These are phyloP conservation scores for Tetranychus piercei DNA, from an alignment of 2,888 invertebrate species.

Conservation along the genomic window DNA sequence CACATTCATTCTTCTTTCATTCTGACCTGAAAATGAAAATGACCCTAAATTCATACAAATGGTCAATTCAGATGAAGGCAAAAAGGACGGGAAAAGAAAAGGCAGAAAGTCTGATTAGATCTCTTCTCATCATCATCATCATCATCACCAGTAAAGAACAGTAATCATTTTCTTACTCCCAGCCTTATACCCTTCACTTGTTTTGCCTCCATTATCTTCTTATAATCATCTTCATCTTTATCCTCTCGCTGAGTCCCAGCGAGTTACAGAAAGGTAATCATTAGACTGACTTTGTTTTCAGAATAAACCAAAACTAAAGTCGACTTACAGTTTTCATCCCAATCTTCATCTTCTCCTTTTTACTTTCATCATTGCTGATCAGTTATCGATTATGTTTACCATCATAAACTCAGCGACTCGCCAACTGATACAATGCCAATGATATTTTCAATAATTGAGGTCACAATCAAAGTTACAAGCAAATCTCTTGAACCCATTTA, in stretches of 20 bases:
- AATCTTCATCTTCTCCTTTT: too few species aligned
- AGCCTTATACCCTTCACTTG: not conserved
- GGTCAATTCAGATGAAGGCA: too few species aligned
- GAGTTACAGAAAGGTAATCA: not conserved
- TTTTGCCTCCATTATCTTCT: not conserved
- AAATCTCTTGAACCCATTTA: slow-evolving; percentile 1
- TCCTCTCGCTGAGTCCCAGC: not conserved
- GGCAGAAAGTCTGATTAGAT: not conserved
- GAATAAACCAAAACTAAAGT: too few species aligned
- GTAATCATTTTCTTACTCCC: not conserved
- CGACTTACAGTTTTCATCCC: too few species aligned
- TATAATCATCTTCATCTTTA: not conserved
- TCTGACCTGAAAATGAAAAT: too few species aligned
- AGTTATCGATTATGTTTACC: not conserved
- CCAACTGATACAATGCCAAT: not conserved
- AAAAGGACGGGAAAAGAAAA: not conserved
- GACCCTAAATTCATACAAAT: too few species aligned
- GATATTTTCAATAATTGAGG: not conserved
- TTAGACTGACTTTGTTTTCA: not conserved
- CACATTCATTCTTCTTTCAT: too few species aligned
- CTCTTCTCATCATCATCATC: not conserved
- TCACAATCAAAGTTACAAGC: not conserved
- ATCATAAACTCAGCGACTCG: not conserved
- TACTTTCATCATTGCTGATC: not conserved
- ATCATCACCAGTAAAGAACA: not conserved